phyloP scores from a whole-genome alignment of 2,888 invertebrate species.

The Anthoptus insignis region DNA sequence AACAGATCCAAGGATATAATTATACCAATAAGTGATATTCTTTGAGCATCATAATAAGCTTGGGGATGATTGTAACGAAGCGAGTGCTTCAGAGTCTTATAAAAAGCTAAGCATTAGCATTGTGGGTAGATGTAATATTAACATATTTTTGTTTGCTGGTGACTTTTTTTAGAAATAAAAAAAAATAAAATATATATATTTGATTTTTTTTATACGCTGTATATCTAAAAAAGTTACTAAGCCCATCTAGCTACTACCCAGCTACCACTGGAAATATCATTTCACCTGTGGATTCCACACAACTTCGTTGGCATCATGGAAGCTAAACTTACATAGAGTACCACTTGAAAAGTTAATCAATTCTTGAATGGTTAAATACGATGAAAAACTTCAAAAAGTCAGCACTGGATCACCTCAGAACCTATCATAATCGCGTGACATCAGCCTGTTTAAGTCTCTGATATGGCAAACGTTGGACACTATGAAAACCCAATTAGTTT shows the following conservation, averaged over 20 bases:
- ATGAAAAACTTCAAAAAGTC: background rate
- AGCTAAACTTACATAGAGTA: background rate
- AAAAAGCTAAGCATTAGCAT: too few species aligned
- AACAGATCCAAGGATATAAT: too few species aligned
- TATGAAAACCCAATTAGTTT: background rate
- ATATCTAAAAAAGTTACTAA: background rate
- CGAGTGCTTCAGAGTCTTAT: too few species aligned
- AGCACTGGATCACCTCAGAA: background rate
- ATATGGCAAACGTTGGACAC: background rate
- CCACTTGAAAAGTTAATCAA: background rate
- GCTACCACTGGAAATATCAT: background rate
- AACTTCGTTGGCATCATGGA: background rate
- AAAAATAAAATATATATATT: too few species aligned
- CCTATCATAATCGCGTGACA: background rate
- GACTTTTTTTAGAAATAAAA: too few species aligned
- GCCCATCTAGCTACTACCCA: too few species aligned
- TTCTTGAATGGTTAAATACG: background rate
- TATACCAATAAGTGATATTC: too few species aligned
- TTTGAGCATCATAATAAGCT: too few species aligned
- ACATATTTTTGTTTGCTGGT: too few species aligned
- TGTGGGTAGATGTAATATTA: too few species aligned
- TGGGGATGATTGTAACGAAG: too few species aligned
- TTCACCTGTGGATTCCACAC: background rate
- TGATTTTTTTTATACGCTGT: conserved; percentile 35
- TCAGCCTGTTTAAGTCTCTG: background rate